Conservation (phyloP, 1,140 invertebrate genomes). For the Piezodorus guildinii region DNA sequence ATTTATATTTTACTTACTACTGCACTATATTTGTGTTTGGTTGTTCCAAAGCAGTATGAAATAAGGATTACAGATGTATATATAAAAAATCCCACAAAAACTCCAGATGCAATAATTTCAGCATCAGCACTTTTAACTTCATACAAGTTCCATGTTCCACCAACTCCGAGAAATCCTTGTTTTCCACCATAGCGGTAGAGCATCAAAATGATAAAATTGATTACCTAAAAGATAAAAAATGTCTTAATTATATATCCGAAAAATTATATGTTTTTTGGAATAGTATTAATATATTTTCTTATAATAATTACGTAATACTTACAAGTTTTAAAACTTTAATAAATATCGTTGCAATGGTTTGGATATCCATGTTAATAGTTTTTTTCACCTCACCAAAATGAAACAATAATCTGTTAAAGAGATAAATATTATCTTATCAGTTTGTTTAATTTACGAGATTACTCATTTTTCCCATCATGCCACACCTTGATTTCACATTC, state of each 20-base stretch:
- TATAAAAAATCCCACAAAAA: conserved; percentile 73
- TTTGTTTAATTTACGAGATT: neutral
- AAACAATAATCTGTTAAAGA: neutral
- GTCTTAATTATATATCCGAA: neutral
- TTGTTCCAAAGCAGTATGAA: conserved; percentile 51
- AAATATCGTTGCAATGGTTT: conserved; percentile 60
- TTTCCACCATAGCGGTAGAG: conserved; percentile 69
- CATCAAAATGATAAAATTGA: conserved; percentile 68
- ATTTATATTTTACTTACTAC: conserved; percentile 35
- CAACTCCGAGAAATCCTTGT: conserved; percentile 68
- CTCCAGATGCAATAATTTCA: conserved; percentile 72
- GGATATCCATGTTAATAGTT: conserved; percentile 48
- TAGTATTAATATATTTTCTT: neutral
- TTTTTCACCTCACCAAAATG: conserved; percentile 14
- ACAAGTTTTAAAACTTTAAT: conserved; percentile 69
- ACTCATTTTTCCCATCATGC: neutral
- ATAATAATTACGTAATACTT: conserved; percentile 33
- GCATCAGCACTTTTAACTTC: conserved; percentile 74
- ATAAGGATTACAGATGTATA: conserved; percentile 30
- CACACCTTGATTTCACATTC: neutral
- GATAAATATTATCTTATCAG: conserved; percentile 6
- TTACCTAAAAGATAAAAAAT: conserved; percentile 44
- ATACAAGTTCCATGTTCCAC: conserved; percentile 77
- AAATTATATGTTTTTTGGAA: conserved; percentile 1
- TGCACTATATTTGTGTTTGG: conserved; percentile 53